Base-by-base conservation (phyloP, 2,113 vertebrate genomes). In the Podiceps cristatus region DNA sequence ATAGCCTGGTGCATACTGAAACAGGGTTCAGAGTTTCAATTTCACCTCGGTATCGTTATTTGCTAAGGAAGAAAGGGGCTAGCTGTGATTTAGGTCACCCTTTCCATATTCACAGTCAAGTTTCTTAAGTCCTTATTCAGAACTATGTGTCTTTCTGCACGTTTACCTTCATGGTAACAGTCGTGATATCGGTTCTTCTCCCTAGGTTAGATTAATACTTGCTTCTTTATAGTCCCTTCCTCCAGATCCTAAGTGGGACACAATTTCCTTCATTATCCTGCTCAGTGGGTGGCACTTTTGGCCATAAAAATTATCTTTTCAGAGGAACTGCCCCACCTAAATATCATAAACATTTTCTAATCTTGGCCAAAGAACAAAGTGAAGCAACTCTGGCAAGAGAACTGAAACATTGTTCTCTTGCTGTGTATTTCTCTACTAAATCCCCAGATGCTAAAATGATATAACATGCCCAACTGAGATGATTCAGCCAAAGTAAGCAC, bases 291-390 rank as follows among this genome's bases (percentile, higher is more conserved):
- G 97, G 97, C 88, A 75, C 66, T 91, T 95, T 33, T 78, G 73
- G 88, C 93, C 66, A 76, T 64, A 95, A 88, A 94, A 94, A 84
- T 79, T 79, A 81, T 94, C 91, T 91, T 90, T 94, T 97, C 84
- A 94, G 97, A 95, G 90, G 93, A 97, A 94, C 86, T 58, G 58
- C 94, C 95, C 96, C 93, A 95, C 96, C 97, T 97, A 81, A 96
- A 73, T 93, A 96, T 95, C 94, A 94, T 79, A 94, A 94, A 97
- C 91, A 87, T 97, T 95, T 93, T 93, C 84, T 78, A 59, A 59
- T 85, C 94, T 95, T 97, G 94, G 97, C 91, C 25, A 58, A 47
- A 94, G 96, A 98, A 97, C 92, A 97, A 97, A 97, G 97, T 66
- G 66, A 93, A 97, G 80, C 69, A 62, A 49, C 84, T 92, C 96